These are phyloP conservation scores for Icerya purchasi DNA, from an alignment of 2,888 invertebrate genomes.

Conservation along the genomic window DNA sequence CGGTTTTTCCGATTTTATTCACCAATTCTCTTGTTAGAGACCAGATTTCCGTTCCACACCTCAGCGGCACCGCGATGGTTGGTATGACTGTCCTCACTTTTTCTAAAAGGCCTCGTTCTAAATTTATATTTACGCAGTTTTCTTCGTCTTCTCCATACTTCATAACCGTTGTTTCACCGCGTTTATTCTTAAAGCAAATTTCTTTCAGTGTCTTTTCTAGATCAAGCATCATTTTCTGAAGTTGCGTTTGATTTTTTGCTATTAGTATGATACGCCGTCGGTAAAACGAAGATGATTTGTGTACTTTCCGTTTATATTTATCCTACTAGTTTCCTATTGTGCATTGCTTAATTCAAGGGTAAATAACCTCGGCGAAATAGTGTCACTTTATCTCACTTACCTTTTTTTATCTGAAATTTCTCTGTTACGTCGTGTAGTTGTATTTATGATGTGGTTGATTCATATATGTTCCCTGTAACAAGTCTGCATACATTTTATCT, in stretches of 20 bases:
- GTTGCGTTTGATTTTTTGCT: not conserved
- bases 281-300: not conserved
- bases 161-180: not conserved
- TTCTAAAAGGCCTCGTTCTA: not conserved
- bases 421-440: not conserved
- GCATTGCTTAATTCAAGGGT: not conserved
- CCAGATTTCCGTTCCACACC: not conserved
- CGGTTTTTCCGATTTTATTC: not conserved
- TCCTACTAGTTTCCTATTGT: not conserved
- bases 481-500: not conserved
- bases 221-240: not conserved
- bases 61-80: not conserved
- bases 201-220: not conserved
- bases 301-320: not conserved
- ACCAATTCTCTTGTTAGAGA: not conserved
- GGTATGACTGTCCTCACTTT: not conserved
- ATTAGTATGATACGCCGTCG: not conserved
- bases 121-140: not conserved
- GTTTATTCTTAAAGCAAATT: not conserved
- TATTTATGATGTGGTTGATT: not conserved
- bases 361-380: not conserved
- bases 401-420: not conserved
- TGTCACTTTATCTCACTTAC: not conserved
- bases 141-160: not conserved
- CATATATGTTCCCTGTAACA: not conserved